phyloP scores from a whole-genome alignment of 2,797 vertebrate genomes.

The Hozukius guyotensis region DNA sequence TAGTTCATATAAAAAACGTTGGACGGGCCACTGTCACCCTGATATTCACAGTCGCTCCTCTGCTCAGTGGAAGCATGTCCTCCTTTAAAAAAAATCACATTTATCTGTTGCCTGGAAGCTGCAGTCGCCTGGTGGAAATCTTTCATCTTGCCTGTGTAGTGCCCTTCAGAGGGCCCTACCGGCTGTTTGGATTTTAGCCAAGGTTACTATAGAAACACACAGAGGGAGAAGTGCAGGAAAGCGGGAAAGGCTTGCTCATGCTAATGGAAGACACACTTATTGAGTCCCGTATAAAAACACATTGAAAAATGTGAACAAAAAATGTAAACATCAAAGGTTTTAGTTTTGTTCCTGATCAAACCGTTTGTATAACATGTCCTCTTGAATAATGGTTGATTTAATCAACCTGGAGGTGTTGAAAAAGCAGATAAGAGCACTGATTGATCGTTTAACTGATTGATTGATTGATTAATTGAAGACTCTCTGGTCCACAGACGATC shows the following conservation, averaged over 20 bases:
- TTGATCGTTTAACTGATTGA: not conserved
- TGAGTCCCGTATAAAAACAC: conserved; percentile 6
- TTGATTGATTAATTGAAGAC: not conserved
- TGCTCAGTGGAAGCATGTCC: conserved; percentile 51
- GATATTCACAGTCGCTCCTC: conserved; percentile 23
- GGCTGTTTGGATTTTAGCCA: conserved; percentile 78
- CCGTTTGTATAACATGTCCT: not conserved
- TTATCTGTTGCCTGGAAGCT: conserved; percentile 68
- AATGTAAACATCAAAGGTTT: conserved; percentile 7
- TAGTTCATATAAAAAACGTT: conserved; percentile 16
- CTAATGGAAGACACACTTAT: conserved; percentile 40
- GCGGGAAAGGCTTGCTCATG: conserved; percentile 50
- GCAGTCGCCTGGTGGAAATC: conserved; percentile 71
- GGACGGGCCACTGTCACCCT: conserved; percentile 27
- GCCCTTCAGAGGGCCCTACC: conserved; percentile 76
- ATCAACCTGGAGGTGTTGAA: not conserved
- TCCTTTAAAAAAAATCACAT: conserved; percentile 64
- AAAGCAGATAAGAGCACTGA: not conserved
- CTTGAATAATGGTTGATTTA: not conserved
- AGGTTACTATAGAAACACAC: conserved; percentile 79
- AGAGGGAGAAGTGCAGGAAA: conserved; percentile 62
- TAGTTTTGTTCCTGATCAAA: not conserved
- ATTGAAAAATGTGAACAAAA: not conserved
- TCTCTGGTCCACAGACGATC: not conserved
- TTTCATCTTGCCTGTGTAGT: conserved; percentile 71